Conservation (phyloP, 1,140 invertebrate species). For the Drosophila chauvacae region DNA sequence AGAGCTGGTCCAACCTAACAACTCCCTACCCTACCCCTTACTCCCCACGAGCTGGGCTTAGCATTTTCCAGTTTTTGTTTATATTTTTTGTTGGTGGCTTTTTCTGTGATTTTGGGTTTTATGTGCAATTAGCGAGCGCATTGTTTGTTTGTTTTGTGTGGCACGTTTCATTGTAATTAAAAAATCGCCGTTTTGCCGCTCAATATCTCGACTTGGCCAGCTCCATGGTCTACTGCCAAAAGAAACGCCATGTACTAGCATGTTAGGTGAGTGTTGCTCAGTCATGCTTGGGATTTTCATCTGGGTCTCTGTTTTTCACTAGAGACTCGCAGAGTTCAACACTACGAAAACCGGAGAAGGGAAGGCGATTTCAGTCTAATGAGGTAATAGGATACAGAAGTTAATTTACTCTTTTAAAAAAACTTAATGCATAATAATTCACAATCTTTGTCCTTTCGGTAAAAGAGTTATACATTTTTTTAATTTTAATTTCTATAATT, state of each 20-base stretch:
- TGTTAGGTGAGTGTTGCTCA: conserved; percentile 27
- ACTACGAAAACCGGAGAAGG: background rate
- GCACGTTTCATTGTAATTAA: conserved; percentile 77
- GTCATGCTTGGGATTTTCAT: conserved; percentile 8
- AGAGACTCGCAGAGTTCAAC: background rate
- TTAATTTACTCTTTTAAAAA: too few relatives aligned
- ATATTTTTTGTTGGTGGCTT: conserved; percentile 37
- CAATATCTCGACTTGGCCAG: conserved; percentile 32
- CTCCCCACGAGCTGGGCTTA: conserved; percentile 1
- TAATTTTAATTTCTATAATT: too few relatives aligned
- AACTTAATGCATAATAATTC: too few relatives aligned
- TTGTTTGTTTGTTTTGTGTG: conserved; percentile 70
- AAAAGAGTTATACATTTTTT: too few relatives aligned
- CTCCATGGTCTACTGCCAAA: conserved; percentile 8
- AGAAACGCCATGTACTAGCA: conserved; percentile 19
- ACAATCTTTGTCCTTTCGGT: too few relatives aligned
- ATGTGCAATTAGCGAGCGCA: conserved; percentile 72
- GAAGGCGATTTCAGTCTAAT: background rate
- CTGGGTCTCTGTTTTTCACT: background rate
- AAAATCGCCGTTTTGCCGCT: conserved; percentile 50
- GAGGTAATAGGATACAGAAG: too few relatives aligned
- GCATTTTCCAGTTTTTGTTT: conserved; percentile 58
- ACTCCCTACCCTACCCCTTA: background rate
- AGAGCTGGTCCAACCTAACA: background rate
- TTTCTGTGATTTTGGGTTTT: conserved; percentile 58